Evolutionary conservation across 2,797 vertebrate species (phyloP).

Genomic region (Coregonus sp.): DNA sequence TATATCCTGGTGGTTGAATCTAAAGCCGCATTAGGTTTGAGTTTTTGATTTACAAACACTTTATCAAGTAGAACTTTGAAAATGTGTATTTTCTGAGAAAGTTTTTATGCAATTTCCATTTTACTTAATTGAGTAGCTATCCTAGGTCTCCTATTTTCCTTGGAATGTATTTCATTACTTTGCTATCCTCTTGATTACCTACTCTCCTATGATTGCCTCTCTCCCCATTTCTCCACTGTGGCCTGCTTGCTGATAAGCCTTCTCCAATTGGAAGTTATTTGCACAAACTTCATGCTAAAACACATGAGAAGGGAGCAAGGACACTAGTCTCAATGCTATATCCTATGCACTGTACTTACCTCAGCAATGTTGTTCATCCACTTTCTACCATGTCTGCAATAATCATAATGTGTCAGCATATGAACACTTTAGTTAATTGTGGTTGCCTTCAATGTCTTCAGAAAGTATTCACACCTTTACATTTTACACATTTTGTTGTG

Average conservation of each 20-base stretch:
- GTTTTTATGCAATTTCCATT: background rate
- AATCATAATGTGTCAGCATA: background rate
- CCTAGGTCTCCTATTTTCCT: background rate
- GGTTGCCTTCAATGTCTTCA: too few relatives aligned
- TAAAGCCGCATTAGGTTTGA: background rate
- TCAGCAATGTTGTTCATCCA: background rate
- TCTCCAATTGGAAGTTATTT: background rate
- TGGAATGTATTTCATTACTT: background rate
- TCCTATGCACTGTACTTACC: background rate
- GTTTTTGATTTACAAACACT: background rate
- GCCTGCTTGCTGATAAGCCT: conserved; percentile 11
- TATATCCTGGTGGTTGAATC: background rate
- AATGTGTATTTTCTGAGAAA: background rate
- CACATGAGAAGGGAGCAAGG: background rate
- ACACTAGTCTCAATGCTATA: background rate
- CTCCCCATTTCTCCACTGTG: conserved; percentile 1
- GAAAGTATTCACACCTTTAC: too few relatives aligned
- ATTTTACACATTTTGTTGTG: too few relatives aligned
- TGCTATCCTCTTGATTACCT: background rate
- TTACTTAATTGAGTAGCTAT: background rate
- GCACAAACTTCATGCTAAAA: background rate
- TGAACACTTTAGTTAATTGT: background rate
- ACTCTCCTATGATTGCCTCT: background rate
- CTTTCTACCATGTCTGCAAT: background rate
- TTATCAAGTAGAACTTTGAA: background rate